Percentiles rank a stretch among this genome's conserved stretches.
These are phyloP conservation scores for Pterocles burchelli DNA, from an alignment of 2,113 vertebrate species.

Conservation along the genomic window DNA sequence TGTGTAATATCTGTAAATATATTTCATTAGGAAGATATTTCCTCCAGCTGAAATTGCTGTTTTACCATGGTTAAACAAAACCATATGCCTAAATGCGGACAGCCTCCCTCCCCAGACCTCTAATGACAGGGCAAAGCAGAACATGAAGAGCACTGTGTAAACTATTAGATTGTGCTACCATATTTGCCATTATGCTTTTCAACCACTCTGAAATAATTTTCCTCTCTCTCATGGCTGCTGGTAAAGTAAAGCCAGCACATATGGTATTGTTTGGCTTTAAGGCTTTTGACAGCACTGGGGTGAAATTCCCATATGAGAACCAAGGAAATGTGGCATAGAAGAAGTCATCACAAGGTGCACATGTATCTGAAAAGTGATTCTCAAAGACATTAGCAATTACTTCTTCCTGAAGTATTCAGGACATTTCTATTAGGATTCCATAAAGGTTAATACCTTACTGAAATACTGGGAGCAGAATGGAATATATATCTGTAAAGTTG, in stretches of 20 bases:
- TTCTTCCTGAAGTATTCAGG: not conserved
- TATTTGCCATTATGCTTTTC: not conserved
- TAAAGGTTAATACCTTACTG: not conserved
- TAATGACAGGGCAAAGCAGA: slow-evolving; percentile 38
- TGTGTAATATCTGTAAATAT: not conserved
- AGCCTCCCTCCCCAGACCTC: not conserved
- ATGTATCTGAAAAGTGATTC: not conserved
- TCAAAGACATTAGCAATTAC: not conserved
- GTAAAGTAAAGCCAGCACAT: not conserved
- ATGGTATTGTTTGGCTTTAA: not conserved
- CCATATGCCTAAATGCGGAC: not conserved
- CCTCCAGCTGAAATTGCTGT: not conserved
- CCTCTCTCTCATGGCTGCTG: not conserved
- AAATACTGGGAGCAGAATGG: not conserved
- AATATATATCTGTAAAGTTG: not conserved
- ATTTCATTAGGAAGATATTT: not conserved
- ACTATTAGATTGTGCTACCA: not conserved
- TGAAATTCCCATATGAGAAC: not conserved
- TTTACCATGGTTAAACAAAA: slow-evolving; percentile 26
- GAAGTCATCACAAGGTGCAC: not conserved
- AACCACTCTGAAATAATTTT: not conserved
- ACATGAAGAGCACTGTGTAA: not conserved
- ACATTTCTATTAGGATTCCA: not conserved
- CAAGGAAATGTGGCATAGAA: not conserved
- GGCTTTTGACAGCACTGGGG: not conserved